Base-by-base conservation (phyloP, 37 sponge, comb jelly and placozoan genomes). In the Bolinopsis microptera region DNA sequence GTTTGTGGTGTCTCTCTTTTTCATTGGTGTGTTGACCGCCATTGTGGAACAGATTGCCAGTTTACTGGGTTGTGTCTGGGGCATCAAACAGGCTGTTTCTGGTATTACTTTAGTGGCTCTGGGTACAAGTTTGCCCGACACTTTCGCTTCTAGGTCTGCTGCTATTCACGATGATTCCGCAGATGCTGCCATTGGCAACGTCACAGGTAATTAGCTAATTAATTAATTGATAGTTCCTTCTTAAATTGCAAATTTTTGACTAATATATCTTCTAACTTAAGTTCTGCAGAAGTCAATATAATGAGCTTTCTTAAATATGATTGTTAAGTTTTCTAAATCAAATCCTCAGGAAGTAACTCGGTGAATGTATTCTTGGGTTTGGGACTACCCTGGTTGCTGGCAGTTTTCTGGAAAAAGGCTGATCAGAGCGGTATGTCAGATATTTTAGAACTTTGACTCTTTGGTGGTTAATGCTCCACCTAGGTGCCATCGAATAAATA, bases 351-450 rank as follows among this genome's bases (percentile, higher is more conserved):
- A 8, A 95, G 95, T 35, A 95, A 95, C 80, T 92, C 93, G 13
- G 95, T 95, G 16, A 95, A 95, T 35, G 95, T 95, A 21, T 95
- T 95, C 77, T 94, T 95, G 21, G 95, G 95, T n/a, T 75, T 95
- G 16, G 95, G 95, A 8, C 77, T 95, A 0, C 94, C 95, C 69
- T 95, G 95, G 95, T 5, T 82, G 16, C 23, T 95, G 0, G 94
- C 69, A 0, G 33, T 41, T 32, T 39, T 94, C 75, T 86, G 39
- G 40, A 88, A 94, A 30, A 33, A 27, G n/a, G 72, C 39, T 16
- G 86, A 69, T 1, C 92, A 92, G 30, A 34, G 35, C 22, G 75
- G 92, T 32, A 70, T 93, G 3, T 34, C 92, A 83, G 39, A 16
- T 34, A 27, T 83, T 37, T 27, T 8, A 37, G 39, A 36, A 38